Conservation (phyloP, 2,888 invertebrate genomes). For the Napeogenes inachia region DNA sequence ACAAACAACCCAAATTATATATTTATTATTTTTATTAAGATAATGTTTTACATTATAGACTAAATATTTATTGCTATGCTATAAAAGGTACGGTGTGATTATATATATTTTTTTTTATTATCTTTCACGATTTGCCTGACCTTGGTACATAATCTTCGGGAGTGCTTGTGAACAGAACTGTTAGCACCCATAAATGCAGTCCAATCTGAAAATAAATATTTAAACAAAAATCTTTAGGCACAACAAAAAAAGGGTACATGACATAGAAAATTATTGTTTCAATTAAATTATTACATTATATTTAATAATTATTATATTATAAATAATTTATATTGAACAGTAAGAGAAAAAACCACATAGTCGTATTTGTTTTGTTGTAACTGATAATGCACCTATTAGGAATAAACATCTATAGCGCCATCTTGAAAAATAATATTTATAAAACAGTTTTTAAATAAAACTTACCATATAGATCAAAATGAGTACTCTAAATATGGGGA, state of each 20-base stretch:
- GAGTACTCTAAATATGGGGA: slow-evolving; percentile 88
- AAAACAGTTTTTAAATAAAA: neutral
- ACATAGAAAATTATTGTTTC: too few species aligned
- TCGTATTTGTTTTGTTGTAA: too few species aligned
- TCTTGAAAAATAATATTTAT: neutral
- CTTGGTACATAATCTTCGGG: slow-evolving; percentile 59
- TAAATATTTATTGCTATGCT: slow-evolving; percentile 12
- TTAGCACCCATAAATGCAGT: slow-evolving; percentile 89
- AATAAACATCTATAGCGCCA: neutral
- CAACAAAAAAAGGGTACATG: neutral
- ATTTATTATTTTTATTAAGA: neutral
- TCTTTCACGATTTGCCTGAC: slow-evolving; percentile 42
- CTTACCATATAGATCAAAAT: slow-evolving; percentile 90
- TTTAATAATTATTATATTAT: too few species aligned
- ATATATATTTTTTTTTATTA: slow-evolving; percentile 12
- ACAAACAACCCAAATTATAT: too few species aligned
- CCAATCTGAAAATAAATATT: slow-evolving; percentile 72
- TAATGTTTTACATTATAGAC: slow-evolving; percentile 3
- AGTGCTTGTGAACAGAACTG: slow-evolving; percentile 86
- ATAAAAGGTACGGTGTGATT: slow-evolving; percentile 22
- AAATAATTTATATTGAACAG: too few species aligned
- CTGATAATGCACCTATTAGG: too few species aligned
- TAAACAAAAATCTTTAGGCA: neutral
- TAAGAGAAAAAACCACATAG: too few species aligned
- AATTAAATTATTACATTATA: too few species aligned